These are phyloP conservation scores for Mellilla xanthometata DNA, from an alignment of 2,888 invertebrate species.

Conservation along the genomic window DNA sequence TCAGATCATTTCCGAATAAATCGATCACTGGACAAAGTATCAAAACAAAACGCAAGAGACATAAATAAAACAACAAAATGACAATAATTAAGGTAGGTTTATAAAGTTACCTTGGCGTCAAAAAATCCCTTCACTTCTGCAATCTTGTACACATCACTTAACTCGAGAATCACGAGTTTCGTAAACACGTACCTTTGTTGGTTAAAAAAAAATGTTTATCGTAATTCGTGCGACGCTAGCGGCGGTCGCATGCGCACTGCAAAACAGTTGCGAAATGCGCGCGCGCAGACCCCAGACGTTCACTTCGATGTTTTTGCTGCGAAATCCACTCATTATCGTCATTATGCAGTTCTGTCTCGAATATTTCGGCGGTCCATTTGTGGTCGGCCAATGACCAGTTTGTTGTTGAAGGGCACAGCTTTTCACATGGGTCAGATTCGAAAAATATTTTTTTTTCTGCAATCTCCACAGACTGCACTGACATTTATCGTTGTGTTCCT, in stretches of 20 bases:
- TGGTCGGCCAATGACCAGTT: no score
- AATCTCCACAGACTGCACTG: no score
- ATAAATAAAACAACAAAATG: neutral
- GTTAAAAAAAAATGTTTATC: neutral
- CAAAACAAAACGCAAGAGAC: neutral
- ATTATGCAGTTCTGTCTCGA: neutral
- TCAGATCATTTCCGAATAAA: no score
- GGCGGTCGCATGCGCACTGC: constrained; percentile 17
- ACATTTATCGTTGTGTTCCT: no score
- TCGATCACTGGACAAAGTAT: neutral
- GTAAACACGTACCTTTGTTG: constrained; percentile 12
- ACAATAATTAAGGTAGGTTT: no score
- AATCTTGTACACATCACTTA: constrained; percentile 12
- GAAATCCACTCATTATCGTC: neutral
- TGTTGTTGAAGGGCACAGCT: no score
- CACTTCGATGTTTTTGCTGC: constrained; percentile 4
- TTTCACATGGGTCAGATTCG: no score
- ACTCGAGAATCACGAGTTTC: constrained; percentile 1
- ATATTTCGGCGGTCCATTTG: neutral
- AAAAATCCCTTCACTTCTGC: constrained; percentile 19
- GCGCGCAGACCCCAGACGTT: constrained; percentile 9
- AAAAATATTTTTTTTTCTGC: no score
- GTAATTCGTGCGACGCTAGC: constrained; percentile 6
- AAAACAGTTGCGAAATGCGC: constrained; percentile 14
- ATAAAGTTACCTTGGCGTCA: constrained; percentile 3